Conservation (phyloP, 2,888 invertebrate genomes). For the Eulithis prunata region DNA sequence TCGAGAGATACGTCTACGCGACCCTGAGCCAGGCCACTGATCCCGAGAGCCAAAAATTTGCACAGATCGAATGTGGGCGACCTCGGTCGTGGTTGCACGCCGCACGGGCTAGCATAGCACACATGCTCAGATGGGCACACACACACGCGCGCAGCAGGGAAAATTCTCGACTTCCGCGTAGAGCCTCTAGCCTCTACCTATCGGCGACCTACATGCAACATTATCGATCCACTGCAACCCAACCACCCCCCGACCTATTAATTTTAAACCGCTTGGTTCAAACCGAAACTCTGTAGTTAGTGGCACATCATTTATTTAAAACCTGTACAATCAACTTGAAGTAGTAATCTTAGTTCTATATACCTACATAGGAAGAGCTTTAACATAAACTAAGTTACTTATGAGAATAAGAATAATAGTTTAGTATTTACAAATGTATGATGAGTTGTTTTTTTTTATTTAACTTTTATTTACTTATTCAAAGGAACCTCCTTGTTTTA, state of each 20-base stretch:
- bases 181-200: constrained; percentile 33
- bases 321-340: constrained; percentile 9
- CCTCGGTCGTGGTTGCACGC: constrained; percentile 78
- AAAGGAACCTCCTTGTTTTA: no score
- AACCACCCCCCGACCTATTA: constrained; percentile 39
- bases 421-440: no score
- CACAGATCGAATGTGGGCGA: constrained; percentile 84
- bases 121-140: constrained; percentile 50
- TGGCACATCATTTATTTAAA: constrained; percentile 28
- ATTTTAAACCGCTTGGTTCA: constrained; percentile 40
- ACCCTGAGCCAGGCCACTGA: constrained; percentile 80
- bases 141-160: constrained; percentile 52
- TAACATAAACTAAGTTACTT: neutral
- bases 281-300: constrained; percentile 35
- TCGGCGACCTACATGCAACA: constrained; percentile 40
- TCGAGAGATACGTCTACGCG: constrained; percentile 81
- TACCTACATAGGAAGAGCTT: neutral
- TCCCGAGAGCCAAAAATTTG: constrained; percentile 80
- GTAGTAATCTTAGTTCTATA: neutral
- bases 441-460: no score
- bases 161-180: constrained; percentile 77
- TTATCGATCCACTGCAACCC: constrained; percentile 41
- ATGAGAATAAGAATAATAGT: no score
- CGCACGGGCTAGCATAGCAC: constrained; percentile 43
- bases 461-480: no score